Percentiles rank a stretch among this genome's conserved stretches.
Evolutionary conservation across 2,113 vertebrate genomes (phyloP).

Genomic region (Acrocephalus arundinaceus): DNA sequence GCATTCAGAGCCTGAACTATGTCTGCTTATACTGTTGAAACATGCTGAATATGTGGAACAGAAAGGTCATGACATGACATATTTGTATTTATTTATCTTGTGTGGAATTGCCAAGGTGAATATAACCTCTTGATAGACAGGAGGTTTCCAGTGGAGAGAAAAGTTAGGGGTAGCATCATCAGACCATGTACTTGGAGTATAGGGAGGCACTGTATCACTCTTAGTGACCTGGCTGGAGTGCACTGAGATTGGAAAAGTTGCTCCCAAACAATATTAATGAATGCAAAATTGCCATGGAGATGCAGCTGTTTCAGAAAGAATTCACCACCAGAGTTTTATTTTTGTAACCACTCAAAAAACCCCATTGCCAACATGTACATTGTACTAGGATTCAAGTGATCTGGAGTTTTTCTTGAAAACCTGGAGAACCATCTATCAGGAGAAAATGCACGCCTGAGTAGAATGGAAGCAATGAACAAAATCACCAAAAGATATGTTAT

Average conservation of each 20-base stretch:
- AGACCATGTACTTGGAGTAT: background rate
- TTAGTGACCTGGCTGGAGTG: background rate
- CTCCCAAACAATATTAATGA: background rate
- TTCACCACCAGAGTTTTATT: background rate
- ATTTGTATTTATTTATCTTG: slow-evolving; percentile 49
- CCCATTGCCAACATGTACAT: background rate
- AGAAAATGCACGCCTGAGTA: background rate
- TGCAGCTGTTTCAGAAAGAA: background rate
- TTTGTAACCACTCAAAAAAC: background rate
- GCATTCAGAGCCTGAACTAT: background rate
- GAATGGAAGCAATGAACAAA: background rate
- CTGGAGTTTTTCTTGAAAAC: background rate
- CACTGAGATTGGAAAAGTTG: background rate
- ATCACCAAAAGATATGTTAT: background rate
- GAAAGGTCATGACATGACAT: background rate
- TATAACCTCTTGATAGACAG: slow-evolving; percentile 8
- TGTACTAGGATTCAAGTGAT: background rate
- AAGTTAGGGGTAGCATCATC: background rate
- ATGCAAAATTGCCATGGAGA: background rate
- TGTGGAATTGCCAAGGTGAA: slow-evolving; percentile 30
- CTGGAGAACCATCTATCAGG: background rate
- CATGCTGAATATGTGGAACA: slow-evolving; percentile 22
- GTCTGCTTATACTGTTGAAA: slow-evolving; percentile 4
- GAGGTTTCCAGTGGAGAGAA: background rate
- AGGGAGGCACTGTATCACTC: background rate